These are phyloP conservation scores for Argyresthia albistria DNA, from an alignment of 2,888 invertebrate genomes.

Conservation along the genomic window DNA sequence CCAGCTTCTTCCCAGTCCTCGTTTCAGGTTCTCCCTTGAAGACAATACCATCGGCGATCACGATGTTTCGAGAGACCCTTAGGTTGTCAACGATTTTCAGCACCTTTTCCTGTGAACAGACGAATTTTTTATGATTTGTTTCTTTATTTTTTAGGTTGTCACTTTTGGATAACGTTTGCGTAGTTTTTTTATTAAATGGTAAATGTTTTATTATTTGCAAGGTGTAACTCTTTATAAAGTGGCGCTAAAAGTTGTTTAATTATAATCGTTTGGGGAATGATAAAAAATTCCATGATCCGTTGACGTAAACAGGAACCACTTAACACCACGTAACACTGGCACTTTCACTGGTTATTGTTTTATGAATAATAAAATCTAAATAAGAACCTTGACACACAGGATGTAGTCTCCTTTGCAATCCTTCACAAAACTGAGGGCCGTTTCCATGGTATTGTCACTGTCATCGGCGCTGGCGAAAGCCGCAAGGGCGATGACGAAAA, in stretches of 20 bases:
- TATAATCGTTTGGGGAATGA: no score
- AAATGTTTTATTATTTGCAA: no score
- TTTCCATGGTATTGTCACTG: constrained; percentile 71
- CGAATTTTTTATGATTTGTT: not conserved
- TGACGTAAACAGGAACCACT: not conserved
- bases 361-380: constrained; percentile 21
- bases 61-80: constrained; percentile 53
- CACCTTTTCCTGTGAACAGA: constrained; percentile 75
- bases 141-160: no score
- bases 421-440: constrained; percentile 78
- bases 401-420: constrained; percentile 79
- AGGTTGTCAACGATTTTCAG: constrained; percentile 77
- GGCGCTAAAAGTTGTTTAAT: no score
- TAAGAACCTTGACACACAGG: constrained; percentile 81
- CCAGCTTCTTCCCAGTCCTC: constrained; percentile 71
- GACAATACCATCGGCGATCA: constrained; percentile 75
- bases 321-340: constrained; percentile 31
- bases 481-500: constrained; percentile 46
- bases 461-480: constrained; percentile 53
- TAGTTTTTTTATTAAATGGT: no score
- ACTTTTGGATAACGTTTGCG: no score
- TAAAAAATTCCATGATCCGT: no score
- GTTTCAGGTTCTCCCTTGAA: constrained; percentile 66
- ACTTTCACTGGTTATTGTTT: constrained; percentile 39
- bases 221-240: no score